Conservation (phyloP, 2,797 vertebrate species). For the Cynopterus sphinx region DNA sequence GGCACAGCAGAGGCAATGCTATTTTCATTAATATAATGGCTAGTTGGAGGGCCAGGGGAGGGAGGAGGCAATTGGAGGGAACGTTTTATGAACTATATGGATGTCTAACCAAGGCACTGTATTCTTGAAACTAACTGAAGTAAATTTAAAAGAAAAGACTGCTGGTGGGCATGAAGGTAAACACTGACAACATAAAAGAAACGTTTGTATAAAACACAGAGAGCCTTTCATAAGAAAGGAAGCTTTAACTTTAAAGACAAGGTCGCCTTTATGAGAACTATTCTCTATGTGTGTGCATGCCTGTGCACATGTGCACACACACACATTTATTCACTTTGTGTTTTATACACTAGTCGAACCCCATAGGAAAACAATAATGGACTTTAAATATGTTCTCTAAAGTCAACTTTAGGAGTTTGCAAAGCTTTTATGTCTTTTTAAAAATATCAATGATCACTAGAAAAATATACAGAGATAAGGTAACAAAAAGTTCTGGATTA, state of each 20-base stretch:
- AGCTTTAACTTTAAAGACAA: neutral
- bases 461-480: constrained; percentile 40
- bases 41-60: too few species aligned
- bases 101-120: too few species aligned
- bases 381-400: constrained; percentile 32
- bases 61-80: too few species aligned
- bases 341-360: neutral
- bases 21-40: too few species aligned
- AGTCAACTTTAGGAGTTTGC: neutral
- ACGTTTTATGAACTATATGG: too few species aligned
- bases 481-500: constrained; percentile 15
- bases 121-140: too few species aligned
- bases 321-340: neutral
- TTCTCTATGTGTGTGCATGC: neutral
- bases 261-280: neutral
- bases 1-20: too few species aligned
- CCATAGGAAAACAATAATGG: neutral
- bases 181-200: constrained; percentile 19
- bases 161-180: neutral
- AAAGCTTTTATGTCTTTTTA: constrained; percentile 22
- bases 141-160: neutral
- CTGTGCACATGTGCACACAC: too few species aligned
- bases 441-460: constrained; percentile 8
- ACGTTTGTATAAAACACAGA: neutral
- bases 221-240: neutral